phyloP scores from a whole-genome alignment of 2,888 invertebrate species.

The Ophioninae sp. region DNA sequence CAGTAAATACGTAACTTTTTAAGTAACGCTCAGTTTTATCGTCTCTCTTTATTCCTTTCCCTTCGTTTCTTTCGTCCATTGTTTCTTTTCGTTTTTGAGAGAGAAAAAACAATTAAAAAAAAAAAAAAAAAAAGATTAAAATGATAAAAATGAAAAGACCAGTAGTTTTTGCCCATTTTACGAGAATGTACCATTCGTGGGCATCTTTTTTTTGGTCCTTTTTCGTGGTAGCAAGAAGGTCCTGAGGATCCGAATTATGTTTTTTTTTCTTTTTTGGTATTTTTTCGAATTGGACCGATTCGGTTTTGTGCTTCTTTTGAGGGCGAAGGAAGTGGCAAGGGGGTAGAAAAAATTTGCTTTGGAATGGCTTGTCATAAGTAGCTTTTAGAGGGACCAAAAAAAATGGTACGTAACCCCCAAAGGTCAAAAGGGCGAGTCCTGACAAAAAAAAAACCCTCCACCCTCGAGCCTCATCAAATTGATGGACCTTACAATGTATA shows the following conservation, averaged over 20 bases:
- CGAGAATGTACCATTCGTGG: not conserved
- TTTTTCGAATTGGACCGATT: not conserved
- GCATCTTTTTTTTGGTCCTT: not conserved
- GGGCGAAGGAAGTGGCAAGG: not conserved
- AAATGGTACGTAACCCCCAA: not conserved
- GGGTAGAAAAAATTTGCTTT: not conserved
- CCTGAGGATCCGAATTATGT: not conserved
- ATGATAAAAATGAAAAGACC: not conserved
- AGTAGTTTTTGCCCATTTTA: not conserved
- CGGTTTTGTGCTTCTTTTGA: not conserved
- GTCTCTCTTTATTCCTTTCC: conserved; percentile 23
- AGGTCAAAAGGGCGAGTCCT: not conserved
- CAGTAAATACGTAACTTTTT: conserved; percentile 51
- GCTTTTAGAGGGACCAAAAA: not conserved
- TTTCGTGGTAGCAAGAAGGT: not conserved
- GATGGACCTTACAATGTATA: conserved; percentile 13
- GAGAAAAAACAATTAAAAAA: not conserved
- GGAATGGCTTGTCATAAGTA: not conserved
- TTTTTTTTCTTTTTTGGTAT: not conserved
- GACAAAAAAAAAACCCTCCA: not conserved
- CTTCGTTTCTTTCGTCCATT: conserved; percentile 16
- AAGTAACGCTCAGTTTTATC: conserved; percentile 50
- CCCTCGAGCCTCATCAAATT: not conserved
- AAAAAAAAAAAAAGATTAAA: not conserved
- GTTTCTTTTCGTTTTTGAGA: conserved; percentile 2